Evolutionary conservation across 2,113 vertebrate species (phyloP).

Genomic region (Gavia stellata): DNA sequence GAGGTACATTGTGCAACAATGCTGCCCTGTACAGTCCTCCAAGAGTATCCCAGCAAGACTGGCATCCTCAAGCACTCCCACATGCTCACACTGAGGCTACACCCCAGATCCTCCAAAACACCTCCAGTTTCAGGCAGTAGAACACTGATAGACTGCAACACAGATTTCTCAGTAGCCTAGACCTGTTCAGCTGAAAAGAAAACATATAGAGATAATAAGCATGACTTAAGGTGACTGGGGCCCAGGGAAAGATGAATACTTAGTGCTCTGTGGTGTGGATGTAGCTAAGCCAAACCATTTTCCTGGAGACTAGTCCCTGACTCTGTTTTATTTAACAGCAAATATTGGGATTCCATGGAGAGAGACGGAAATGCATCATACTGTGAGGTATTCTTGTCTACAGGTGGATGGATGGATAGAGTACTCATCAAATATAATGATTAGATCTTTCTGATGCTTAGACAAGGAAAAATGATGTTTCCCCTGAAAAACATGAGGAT

Average conservation of each 20-base stretch:
- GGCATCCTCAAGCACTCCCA: not conserved
- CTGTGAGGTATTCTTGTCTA: not conserved
- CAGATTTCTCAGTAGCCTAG: not conserved
- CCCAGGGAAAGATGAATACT: not conserved
- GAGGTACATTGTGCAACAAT: fast-evolving
- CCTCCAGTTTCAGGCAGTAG: not conserved
- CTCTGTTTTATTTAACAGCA: not conserved
- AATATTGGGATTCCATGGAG: not conserved
- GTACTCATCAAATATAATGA: not conserved
- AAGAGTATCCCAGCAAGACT: not conserved
- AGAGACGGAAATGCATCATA: not conserved
- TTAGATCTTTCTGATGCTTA: not conserved
- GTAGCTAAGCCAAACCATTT: not conserved
- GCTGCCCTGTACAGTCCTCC: not conserved
- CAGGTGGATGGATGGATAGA: not conserved
- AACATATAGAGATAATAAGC: not conserved
- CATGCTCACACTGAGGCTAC: not conserved
- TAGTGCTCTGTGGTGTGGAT: not conserved
- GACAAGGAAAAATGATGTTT: not conserved
- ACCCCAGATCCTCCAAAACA: not conserved
- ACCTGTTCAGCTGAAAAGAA: not conserved
- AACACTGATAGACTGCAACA: not conserved
- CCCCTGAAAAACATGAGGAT: not conserved
- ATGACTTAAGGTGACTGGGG: not conserved
- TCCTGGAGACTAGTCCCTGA: not conserved